Base-by-base conservation (phyloP, 2,888 invertebrate species). In the Yponomeuta sedellus region DNA sequence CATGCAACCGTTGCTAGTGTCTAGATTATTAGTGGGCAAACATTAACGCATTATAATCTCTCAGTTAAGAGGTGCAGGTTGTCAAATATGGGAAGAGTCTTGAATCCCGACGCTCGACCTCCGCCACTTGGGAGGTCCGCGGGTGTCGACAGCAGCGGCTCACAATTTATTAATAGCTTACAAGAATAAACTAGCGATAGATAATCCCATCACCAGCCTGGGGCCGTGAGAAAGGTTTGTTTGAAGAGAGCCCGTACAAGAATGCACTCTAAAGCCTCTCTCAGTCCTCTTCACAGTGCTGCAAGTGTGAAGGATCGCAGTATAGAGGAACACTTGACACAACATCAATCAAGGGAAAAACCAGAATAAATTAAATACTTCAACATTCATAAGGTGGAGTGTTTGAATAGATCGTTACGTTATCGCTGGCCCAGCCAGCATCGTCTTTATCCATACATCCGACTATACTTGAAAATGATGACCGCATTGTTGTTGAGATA, bases 121-220 rank as follows among this genome's bases (percentile, higher is more conserved):
- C 34, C 22, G 68, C 86, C 68, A 73, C 86, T 78, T 89, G 89
- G 89, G 89, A 82, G 89, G 89, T 88, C 89, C 76, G 64, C 64
- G 70, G 72, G 73, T 25, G 73, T 66, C 69, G 72, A 67, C 73
- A 72, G 71, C 76, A 70, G 69, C 69, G 69, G 70, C 71, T 71
- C 75, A 74, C 76, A 83, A 85, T 85, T n/a, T n/a, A n/a, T n/a
- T 85, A 87, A 87, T 85, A 82, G 80, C 77, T 80, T 76, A 81
- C 80, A 79, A 75, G 72, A 72, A 71, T 44, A 62, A 72, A 75
- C 78, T 69, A 72, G 71, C 69, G 77, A 79, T 77, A 77, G 71
- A 79, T 76, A 77, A 70, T 68, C 72, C 72, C 71, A 74, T 73
- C 78, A 75, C 74, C 74, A 74, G 70, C 72, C 74, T 74, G 74